Conservation (phyloP, 2,797 vertebrate genomes). For the Pangasius sanitwongsei region DNA sequence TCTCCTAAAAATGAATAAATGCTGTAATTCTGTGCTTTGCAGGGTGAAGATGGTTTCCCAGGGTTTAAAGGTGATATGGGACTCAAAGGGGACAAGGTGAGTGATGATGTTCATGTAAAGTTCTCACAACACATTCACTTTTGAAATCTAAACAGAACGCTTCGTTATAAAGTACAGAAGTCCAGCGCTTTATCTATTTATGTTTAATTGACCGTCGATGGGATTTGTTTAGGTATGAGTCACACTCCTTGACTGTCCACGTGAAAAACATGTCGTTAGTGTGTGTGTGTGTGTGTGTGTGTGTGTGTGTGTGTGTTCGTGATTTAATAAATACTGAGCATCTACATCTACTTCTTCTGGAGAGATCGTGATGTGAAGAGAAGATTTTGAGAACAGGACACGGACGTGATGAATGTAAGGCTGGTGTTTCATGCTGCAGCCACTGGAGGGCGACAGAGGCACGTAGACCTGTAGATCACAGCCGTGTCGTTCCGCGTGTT, state of each 20-base stretch:
- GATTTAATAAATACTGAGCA: neutral
- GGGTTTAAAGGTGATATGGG: slow-evolving; percentile 99
- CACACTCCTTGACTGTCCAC: neutral
- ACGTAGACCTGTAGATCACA: neutral
- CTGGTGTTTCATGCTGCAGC: neutral
- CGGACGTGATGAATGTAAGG: neutral
- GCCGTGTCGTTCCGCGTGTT: neutral
- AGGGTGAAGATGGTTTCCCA: slow-evolving; percentile 98
- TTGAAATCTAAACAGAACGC: neutral
- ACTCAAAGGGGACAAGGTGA: slow-evolving; percentile 93
- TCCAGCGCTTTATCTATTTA: neutral
- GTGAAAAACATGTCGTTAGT: neutral
- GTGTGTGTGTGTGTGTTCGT: neutral
- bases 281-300: too few species aligned
- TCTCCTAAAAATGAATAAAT: neutral
- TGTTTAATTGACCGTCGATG: neutral
- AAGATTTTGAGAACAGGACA: too few species aligned
- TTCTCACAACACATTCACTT: neutral
- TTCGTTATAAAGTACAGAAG: neutral
- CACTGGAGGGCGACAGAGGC: neutral
- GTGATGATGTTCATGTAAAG: slow-evolving; percentile 20
- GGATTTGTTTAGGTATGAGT: neutral
- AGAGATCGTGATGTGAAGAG: too few species aligned
- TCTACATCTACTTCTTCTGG: neutral
- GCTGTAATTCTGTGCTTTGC: slow-evolving; percentile 43